Base-by-base conservation (phyloP, 2,797 vertebrate species). In the Schizothorax lantsangensis region DNA sequence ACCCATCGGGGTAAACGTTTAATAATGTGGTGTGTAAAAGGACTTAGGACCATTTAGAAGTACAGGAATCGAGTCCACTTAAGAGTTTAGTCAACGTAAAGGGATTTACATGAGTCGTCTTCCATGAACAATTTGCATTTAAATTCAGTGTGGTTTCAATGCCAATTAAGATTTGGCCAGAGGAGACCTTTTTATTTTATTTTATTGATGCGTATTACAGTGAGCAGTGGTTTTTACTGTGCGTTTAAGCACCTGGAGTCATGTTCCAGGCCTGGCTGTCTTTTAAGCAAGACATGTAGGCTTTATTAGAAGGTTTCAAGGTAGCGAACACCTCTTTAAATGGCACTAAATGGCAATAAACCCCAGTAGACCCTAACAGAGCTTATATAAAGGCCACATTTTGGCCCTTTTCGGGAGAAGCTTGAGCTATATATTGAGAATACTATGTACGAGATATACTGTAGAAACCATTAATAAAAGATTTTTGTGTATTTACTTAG, bases 131-230 rank as follows among this genome's bases (percentile, higher is more conserved):
- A 92, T 95, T 93, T 93, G 89, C 91, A 93, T 94, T 89, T 88
- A 91, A 91, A 93, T 94, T 87, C 89, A 88, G 33, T 33, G 83
- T 84, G 81, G 86, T 79, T 94, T 92, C 81, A 88, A 79, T 90
- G 86, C 85, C 91, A 94, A 94, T 93, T 93, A 93, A 92, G 92
- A 93, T 86, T 36, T 90, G 2, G 88, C 92, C 90, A 77, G 89
- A 92, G 92, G 91, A 93, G 86, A 85, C 45, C 85, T 88, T 92
- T 93, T 69, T 84, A 33, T 88, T 89, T 92, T 92, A 85, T 91
- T 93, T 92, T 91, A 93, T 93, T 93, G 90, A 92, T 85, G 91
- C 80, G 54, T 91, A 77, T 89, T 79, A 92, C 90, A 87, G 75
- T 57, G 83, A 90, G 79, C 82, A 86, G 86, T 83, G 84, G 75